Evolutionary conservation across 2,888 invertebrate genomes (phyloP).

Genomic region (Nomada lathburiana): DNA sequence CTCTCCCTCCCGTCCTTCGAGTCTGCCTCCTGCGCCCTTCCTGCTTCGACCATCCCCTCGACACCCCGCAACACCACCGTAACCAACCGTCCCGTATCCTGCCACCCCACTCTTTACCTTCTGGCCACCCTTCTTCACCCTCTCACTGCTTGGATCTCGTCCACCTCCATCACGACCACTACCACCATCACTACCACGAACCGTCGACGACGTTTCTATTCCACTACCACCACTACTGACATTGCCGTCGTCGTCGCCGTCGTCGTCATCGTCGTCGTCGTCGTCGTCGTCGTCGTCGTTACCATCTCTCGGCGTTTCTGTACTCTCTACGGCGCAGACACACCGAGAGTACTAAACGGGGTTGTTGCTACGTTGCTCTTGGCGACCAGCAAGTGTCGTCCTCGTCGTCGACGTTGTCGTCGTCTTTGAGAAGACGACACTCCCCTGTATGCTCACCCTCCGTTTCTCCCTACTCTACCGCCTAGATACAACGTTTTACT

Average conservation of each 20-base stretch:
- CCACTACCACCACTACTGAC: constrained; percentile 13
- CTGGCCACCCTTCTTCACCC: constrained; percentile 63
- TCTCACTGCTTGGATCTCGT: constrained; percentile 57
- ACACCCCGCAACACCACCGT: constrained; percentile 79
- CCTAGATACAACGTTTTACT: background rate
- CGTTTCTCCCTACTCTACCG: background rate
- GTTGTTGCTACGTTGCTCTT: constrained; percentile 78
- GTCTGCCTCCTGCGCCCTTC: constrained; percentile 56
- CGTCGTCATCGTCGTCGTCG: constrained; percentile 21
- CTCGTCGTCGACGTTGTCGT: constrained; percentile 65
- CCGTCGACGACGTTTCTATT: constrained; percentile 14
- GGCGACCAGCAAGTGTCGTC: constrained; percentile 80
- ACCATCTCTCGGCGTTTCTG: constrained; percentile 49
- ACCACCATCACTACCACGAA: constrained; percentile 44
- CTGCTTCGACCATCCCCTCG: constrained; percentile 63
- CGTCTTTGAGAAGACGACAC: constrained; percentile 62
- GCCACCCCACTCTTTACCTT: constrained; percentile 71
- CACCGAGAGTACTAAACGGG: constrained; percentile 78
- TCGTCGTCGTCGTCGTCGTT: constrained; percentile 39
- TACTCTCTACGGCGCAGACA: constrained; percentile 73
- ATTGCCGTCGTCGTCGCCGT: background rate
- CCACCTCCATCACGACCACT: constrained; percentile 55
- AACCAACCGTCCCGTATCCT: constrained; percentile 74
- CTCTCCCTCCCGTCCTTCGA: constrained; percentile 31
- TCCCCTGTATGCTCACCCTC: constrained; percentile 12